Evolutionary conservation across 2,113 vertebrate genomes (phyloP).

Genomic region (Aphyosemion australe): DNA sequence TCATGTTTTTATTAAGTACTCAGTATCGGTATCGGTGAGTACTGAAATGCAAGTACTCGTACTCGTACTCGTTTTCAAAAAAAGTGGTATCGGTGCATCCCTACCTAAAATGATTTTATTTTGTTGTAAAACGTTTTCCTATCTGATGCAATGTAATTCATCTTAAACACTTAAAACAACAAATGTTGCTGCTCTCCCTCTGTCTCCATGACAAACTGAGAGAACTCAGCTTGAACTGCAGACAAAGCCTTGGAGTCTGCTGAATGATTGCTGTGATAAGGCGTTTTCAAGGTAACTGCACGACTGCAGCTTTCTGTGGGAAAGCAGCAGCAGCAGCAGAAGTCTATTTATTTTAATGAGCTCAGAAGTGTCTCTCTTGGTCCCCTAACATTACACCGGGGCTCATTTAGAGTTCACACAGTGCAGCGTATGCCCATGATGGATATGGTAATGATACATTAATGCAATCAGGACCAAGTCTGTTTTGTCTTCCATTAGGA

Average conservation of each 20-base stretch:
- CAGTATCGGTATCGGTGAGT: too few species aligned
- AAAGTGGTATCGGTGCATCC: too few species aligned
- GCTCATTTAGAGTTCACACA: constrained; percentile 72
- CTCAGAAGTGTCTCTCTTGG: constrained; percentile 75
- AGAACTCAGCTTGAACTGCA: constrained; percentile 69
- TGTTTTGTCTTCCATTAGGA: constrained; percentile 70
- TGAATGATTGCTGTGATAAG: constrained; percentile 72
- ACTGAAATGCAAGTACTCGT: too few species aligned
- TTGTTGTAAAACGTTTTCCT: neutral
- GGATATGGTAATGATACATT: constrained; percentile 75
- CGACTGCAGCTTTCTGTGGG: constrained; percentile 61
- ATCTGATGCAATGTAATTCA: constrained; percentile 11
- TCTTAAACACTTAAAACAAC: constrained; percentile 48
- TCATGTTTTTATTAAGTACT: too few species aligned
- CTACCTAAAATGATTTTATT: neutral
- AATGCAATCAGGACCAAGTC: constrained; percentile 73
- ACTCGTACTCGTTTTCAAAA: too few species aligned
- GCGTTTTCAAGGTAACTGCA: constrained; percentile 75
- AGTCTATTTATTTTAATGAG: constrained; percentile 78
- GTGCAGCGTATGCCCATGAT: constrained; percentile 66
- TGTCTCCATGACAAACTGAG: constrained; percentile 53
- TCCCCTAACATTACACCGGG: constrained; percentile 62
- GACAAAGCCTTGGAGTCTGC: constrained; percentile 65
- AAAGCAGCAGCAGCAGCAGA: constrained; percentile 72
- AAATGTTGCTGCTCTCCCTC: constrained; percentile 41